Base-by-base conservation (phyloP, 2,113 vertebrate genomes). In the Pterocles burchelli region DNA sequence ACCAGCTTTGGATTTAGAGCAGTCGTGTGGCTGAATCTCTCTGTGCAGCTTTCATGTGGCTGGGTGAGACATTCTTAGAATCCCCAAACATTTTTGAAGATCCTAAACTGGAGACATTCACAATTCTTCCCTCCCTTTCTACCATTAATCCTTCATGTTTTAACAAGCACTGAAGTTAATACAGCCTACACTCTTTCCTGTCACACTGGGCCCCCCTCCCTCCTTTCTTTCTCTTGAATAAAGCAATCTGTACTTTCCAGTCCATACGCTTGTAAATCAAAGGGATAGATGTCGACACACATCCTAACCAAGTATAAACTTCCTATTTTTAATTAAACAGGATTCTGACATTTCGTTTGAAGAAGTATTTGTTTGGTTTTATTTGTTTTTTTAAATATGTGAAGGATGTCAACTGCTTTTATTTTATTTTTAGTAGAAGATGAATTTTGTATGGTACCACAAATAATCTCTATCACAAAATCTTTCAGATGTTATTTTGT, bases 31-130 rank as follows among this genome's bases (percentile, higher is more conserved):
- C 98, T 96, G 94, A 94, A 82, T 96, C 95, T 97, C 84, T 96
- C 90, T 80, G 49, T 46, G 3, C 70, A 89, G 68, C 98, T 98
- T 98, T 98, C 93, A 98, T 98, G 98, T 98, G 98, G 98, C 97
- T 25, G 89, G 28, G 78, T 97, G 91, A 98, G 96, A 96, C 97
- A 95, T 98, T 97, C 98, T 97, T 96, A 96, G 96, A 98, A 98
- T 98, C 97, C 97, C 80, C 92, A 96, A 98, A 97, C 87, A 97
- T 98, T 98, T 98, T 95, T 98, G 97, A 98, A 98, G 98, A 98
- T 97, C 92, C 97, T 97, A 96, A 98, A 97, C 96, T 98, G 96
- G 97, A 98, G 98, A 98, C 97, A 96, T 97, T 96, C 97, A 97
- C 94, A 96, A 97, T 97, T 97, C 97, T 96, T 96, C 96, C 94